Base-by-base conservation (phyloP, 2,888 invertebrate genomes). In the Strigamia transsilvanica region DNA sequence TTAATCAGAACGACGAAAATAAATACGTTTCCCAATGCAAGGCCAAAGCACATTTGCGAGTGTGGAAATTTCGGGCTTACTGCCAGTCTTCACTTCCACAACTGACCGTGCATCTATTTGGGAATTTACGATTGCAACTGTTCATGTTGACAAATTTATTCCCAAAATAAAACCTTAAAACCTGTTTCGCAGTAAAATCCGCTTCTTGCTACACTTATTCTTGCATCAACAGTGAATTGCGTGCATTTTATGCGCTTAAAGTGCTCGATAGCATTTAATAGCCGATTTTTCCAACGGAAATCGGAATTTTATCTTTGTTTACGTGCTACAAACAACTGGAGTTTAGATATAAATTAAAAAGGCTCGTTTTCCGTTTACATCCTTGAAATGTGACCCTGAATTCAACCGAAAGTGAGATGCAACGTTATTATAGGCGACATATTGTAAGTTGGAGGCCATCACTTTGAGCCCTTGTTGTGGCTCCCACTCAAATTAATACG, bases 91-190 rank as follows among this genome's bases (percentile, higher is more conserved):
- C 15, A 12, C 32, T n/a, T 73, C 27, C 73, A 73, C 73, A 4
- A 73, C 73, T 73, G 73, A 73, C 73, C 73, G 73, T 73, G 73
- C 27, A 15, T 73, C 73, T 73, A 73, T 73, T 73, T 73, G 73
- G 32, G 73, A 73, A 27, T 73, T 73, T 73, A 73, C 73, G 73
- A 73, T 73, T 73, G 73, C 27, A 73, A 73, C 9, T 27, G 56
- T 32, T 13, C 27, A 32, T 27, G 73, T 73, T 73, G 73, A 73
- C 73, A 73, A 73, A 73, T 73, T 73, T 73, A 73, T 73, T 32
- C 73, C 73, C 2, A 32, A 73, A 73, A 73, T 73, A 73, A 23
- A 73, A 23, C 23, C 23, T 66, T 66, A 66, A 66, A 51, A 51
- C 42, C 13, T n/a, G 46, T 46, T 46, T 46, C 12, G n/a, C n/a